Conservation (phyloP, 2,797 vertebrate genomes). For the Acropternis orthonyx region DNA sequence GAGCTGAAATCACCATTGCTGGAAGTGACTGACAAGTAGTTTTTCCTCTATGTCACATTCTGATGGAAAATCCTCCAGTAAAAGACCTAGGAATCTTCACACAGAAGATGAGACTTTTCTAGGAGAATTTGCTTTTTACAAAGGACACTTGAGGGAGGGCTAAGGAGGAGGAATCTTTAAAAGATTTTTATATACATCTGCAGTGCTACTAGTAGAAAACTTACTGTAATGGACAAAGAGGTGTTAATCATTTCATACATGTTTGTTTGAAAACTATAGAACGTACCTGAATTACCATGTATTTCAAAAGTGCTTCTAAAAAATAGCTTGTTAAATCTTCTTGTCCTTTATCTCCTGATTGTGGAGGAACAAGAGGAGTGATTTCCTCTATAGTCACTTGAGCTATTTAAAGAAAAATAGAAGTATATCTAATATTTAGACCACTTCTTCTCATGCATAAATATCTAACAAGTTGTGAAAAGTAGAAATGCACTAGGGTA, state of each 20-base stretch:
- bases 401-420: conserved; percentile 71
- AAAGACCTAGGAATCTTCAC: background rate
- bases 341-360: conserved; percentile 98
- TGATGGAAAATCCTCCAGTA: background rate
- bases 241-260: background rate
- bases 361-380: conserved; percentile 93
- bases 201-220: background rate
- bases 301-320: conserved; percentile 97
- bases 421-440: background rate
- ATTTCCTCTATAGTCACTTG: conserved; percentile 98
- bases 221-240: background rate
- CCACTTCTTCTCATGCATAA: background rate
- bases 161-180: background rate
- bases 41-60: background rate
- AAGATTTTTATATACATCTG: background rate
- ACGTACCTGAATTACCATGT: conserved; percentile 99
- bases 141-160: background rate
- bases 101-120: background rate
- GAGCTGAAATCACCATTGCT: background rate
- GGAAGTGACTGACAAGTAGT: background rate
- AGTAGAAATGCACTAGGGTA: background rate
- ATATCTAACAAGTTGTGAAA: background rate
- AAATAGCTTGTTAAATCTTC: conserved; percentile 98
- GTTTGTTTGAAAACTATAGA: conserved; percentile 2
- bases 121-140: background rate